phyloP scores from a whole-genome alignment of 2,797 vertebrate species.

The Poecilia velifera region DNA sequence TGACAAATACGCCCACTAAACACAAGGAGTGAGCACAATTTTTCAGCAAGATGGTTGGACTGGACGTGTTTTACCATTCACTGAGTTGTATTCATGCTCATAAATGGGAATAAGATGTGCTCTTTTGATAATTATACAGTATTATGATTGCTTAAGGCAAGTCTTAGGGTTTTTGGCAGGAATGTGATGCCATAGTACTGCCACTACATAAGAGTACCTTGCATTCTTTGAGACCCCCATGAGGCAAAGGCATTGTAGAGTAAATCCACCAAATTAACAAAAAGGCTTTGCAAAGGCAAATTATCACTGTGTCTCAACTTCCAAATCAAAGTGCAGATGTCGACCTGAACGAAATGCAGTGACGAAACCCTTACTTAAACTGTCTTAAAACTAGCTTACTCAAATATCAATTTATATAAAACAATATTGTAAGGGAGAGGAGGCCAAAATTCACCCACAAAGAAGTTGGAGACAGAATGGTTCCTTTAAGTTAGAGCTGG shows the following conservation, averaged over 20 bases:
- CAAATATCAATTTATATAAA: neutral
- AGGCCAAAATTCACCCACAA: neutral
- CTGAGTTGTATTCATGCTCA: neutral
- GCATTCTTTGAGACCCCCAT: neutral
- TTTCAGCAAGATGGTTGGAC: neutral
- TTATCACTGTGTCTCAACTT: neutral
- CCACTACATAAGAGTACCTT: neutral
- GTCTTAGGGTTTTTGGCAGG: neutral
- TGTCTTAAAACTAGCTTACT: neutral
- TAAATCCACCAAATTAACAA: neutral
- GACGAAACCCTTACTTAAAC: neutral
- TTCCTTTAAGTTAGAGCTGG: too few species aligned
- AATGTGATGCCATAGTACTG: neutral
- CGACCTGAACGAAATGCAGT: neutral
- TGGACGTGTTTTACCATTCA: neutral
- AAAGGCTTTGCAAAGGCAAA: neutral
- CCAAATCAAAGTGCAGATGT: neutral
- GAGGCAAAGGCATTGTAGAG: neutral
- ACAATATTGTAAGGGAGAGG: neutral
- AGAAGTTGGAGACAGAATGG: neutral
- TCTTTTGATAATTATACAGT: neutral
- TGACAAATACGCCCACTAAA: neutral
- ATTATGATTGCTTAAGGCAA: neutral
- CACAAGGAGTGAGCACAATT: neutral
- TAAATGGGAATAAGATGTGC: neutral